Conservation (phyloP, 2,888 invertebrate species). For the Punctoribates punctum region DNA sequence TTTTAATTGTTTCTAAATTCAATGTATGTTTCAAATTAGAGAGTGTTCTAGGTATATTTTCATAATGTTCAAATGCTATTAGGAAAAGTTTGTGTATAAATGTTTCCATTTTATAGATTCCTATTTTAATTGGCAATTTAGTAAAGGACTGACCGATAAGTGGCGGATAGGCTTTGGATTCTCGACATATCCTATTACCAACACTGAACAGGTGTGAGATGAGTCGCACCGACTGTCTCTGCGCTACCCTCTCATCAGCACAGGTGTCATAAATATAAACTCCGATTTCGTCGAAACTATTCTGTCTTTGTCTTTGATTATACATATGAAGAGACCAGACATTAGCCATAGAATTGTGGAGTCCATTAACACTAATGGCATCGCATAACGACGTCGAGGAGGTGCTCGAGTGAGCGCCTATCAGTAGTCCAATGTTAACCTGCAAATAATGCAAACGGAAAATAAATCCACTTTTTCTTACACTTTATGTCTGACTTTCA, state of each 20-base stretch:
- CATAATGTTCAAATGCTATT: too few relatives aligned
- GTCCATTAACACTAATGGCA: slow-evolving; percentile 29
- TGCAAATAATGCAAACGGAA: background rate
- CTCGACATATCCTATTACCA: slow-evolving; percentile 1
- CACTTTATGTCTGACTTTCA: too few relatives aligned
- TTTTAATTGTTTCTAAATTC: too few relatives aligned
- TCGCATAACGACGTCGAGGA: slow-evolving; percentile 8
- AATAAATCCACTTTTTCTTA: background rate
- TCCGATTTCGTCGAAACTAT: slow-evolving; percentile 42
- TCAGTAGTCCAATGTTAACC: slow-evolving; percentile 24
- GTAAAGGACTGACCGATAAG: background rate
- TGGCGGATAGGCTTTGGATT: background rate
- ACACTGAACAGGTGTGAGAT: slow-evolving; percentile 45
- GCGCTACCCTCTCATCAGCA: slow-evolving; percentile 43
- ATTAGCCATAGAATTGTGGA: slow-evolving; percentile 47
- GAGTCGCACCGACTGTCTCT: slow-evolving; percentile 47
- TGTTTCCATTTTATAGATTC: too few relatives aligned
- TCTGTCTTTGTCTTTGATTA: slow-evolving; percentile 42
- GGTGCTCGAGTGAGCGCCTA: slow-evolving; percentile 17
- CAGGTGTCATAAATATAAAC: slow-evolving; percentile 48
- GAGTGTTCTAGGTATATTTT: too few relatives aligned
- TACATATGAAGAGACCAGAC: slow-evolving; percentile 48
- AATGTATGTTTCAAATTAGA: too few relatives aligned
- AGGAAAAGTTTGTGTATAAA: too few relatives aligned
- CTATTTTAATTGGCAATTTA: too few relatives aligned